A percentile compares a stretch with the other conserved stretches of the same genome.
phyloP scores from a whole-genome alignment of 30 jellyfish, hydroid and myxozoan species.

The Catostylus mosaicus region DNA sequence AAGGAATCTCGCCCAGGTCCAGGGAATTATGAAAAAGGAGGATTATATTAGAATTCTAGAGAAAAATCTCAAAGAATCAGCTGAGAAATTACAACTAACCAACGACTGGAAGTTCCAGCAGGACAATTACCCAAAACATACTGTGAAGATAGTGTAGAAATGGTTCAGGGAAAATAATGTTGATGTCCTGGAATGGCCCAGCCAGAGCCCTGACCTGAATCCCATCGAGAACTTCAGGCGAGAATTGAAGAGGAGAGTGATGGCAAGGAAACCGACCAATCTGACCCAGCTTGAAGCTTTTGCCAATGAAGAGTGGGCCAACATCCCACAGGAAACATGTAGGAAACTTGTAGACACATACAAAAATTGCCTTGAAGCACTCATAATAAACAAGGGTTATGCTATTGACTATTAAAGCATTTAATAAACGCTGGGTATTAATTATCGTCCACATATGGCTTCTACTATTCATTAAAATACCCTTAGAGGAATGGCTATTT shows the following conservation, averaged over 20 bases:
- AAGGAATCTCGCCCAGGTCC: not conserved
- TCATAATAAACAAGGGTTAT: constrained; percentile 2
- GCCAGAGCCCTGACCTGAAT: not conserved
- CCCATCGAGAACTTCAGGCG: not conserved
- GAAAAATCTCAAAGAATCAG: constrained; percentile 4
- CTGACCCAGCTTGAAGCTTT: not conserved
- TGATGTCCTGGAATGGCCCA: not conserved
- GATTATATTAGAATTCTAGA: not conserved
- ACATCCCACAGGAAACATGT: not conserved
- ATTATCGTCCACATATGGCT: not conserved
- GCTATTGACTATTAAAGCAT: constrained; percentile 1
- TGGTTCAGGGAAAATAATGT: not conserved
- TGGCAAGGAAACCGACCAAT: constrained; percentile 20
- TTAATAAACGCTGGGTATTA: not conserved
- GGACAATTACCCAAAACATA: not conserved
- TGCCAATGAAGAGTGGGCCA: constrained; percentile 34
- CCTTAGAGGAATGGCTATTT: too few relatives aligned
- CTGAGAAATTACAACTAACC: not conserved
- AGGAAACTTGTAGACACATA: not conserved
- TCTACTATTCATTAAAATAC: not conserved
- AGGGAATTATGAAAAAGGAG: constrained; percentile 6
- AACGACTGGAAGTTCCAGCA: constrained; percentile 18
- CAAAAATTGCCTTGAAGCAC: constrained; percentile 1
- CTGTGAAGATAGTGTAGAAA: not conserved
- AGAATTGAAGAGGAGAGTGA: constrained; percentile 5